Percentiles rank a stretch among this genome's conserved stretches.
phyloP scores from a whole-genome alignment of 2,888 invertebrate species.

The Nemotelus pantherinus region DNA sequence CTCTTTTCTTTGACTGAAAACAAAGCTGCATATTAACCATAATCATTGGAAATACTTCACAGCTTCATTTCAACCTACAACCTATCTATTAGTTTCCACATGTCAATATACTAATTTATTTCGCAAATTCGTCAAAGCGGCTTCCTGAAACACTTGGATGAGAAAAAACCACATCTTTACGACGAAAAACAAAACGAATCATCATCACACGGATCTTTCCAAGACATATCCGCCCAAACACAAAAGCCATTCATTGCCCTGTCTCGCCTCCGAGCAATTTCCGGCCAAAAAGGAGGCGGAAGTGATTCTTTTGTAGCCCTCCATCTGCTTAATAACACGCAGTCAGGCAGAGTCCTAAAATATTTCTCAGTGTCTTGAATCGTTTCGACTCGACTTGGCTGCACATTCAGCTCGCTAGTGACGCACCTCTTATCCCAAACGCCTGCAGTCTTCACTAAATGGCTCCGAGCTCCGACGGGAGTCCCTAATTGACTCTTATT shows the following conservation, averaged over 20 bases:
- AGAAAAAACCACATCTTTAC: not conserved
- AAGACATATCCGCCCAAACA: slow-evolving; percentile 31
- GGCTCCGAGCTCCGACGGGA: slow-evolving; percentile 12
- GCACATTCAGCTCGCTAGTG: slow-evolving; percentile 12
- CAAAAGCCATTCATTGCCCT: slow-evolving; percentile 6
- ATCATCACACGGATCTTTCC: not conserved
- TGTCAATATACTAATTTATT: not conserved
- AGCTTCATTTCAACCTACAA: too few species aligned
- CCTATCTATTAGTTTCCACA: too few species aligned
- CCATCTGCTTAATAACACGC: not conserved
- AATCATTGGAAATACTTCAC: too few species aligned
- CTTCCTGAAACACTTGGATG: not conserved
- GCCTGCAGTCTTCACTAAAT: not conserved
- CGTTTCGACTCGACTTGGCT: slow-evolving; percentile 29
- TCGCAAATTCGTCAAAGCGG: not conserved
- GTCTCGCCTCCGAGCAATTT: not conserved
- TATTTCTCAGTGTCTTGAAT: slow-evolving; percentile 13
- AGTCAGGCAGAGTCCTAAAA: not conserved
- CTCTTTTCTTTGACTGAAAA: too few species aligned
- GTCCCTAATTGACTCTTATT: slow-evolving; percentile 37
- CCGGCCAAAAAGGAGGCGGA: not conserved
- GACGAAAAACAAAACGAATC: not conserved
- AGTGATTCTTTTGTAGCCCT: slow-evolving; percentile 22
- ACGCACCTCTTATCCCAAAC: not conserved
- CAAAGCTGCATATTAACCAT: too few species aligned